Evolutionary conservation across 2,888 invertebrate genomes (phyloP).

Genomic region (Sarcophaga subvicina): DNA sequence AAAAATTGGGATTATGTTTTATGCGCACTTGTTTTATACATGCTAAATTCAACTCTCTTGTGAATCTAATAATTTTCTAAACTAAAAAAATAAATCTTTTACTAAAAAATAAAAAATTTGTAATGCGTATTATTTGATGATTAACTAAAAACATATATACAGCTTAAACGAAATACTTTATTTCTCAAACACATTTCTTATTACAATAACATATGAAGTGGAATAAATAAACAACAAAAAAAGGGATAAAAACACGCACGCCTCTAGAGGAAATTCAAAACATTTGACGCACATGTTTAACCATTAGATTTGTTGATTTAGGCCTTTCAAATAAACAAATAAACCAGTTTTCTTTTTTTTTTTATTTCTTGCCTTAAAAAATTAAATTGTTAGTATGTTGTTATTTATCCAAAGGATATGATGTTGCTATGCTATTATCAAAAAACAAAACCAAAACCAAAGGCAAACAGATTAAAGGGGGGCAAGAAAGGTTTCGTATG

Average conservation of each 20-base stretch:
- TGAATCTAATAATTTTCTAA: too few species aligned
- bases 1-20: too few species aligned
- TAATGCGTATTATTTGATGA: too few species aligned
- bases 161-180: neutral
- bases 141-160: neutral
- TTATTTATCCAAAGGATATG: neutral
- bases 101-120: too few species aligned
- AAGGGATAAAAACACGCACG: conserved; percentile 2
- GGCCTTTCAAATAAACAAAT: conserved; percentile 1
- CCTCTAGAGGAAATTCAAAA: neutral
- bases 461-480: neutral
- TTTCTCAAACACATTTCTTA: neutral
- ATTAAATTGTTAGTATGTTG: neutral
- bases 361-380: neutral
- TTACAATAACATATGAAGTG: neutral
- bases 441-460: neutral
- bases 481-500: conserved; percentile 11
- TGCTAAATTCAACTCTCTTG: too few species aligned
- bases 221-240: neutral
- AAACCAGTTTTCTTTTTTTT: conserved; percentile 3
- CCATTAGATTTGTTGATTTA: conserved; percentile 8
- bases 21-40: too few species aligned
- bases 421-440: neutral
- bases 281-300: conserved; percentile 14
- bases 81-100: too few species aligned